Percentiles rank a stretch among this genome's conserved stretches.
Conservation (phyloP, 2,888 invertebrate species). For the Gandaritis pyraliata region DNA sequence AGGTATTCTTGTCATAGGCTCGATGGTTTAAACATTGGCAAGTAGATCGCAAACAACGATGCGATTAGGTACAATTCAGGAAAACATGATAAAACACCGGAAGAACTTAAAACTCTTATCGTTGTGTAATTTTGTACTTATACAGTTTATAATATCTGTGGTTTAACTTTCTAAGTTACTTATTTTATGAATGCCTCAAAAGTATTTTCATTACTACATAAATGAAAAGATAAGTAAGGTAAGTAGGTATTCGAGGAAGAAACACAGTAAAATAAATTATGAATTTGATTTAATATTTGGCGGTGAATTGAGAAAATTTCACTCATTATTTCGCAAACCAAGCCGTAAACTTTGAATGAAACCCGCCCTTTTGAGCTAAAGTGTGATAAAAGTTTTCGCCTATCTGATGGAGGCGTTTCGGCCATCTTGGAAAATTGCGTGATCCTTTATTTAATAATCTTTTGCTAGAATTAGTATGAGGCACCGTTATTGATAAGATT, state of each 20-base stretch:
- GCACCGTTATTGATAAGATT: slow-evolving; percentile 30
- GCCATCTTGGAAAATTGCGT: slow-evolving; percentile 51
- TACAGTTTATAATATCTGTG: too few species aligned
- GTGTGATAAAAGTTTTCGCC: slow-evolving; percentile 61
- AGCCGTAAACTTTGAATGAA: slow-evolving; percentile 49
- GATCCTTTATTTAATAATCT: slow-evolving; percentile 41
- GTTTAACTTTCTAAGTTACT: too few species aligned
- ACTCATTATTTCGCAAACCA: slow-evolving; percentile 52
- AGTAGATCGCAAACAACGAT: too few species aligned
- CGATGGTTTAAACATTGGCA: too few species aligned
- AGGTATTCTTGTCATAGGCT: too few species aligned
- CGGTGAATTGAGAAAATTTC: slow-evolving; percentile 49
- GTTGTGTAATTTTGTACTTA: neutral
- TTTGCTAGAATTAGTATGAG: slow-evolving; percentile 26
- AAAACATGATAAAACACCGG: too few species aligned
- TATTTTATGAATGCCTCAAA: slow-evolving; percentile 9
- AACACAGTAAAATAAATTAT: slow-evolving; percentile 42
- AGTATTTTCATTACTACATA: slow-evolving; percentile 31
- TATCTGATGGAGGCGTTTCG: slow-evolving; percentile 52
- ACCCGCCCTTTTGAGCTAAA: slow-evolving; percentile 47
- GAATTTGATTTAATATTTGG: slow-evolving; percentile 45
- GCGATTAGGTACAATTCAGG: too few species aligned
- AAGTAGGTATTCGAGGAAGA: slow-evolving; percentile 29
- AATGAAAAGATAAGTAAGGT: slow-evolving; percentile 24
- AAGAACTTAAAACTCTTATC: too few species aligned